Evolutionary conservation across 1,140 invertebrate species (phyloP).

Genomic region (Habropoda laboriosa): DNA sequence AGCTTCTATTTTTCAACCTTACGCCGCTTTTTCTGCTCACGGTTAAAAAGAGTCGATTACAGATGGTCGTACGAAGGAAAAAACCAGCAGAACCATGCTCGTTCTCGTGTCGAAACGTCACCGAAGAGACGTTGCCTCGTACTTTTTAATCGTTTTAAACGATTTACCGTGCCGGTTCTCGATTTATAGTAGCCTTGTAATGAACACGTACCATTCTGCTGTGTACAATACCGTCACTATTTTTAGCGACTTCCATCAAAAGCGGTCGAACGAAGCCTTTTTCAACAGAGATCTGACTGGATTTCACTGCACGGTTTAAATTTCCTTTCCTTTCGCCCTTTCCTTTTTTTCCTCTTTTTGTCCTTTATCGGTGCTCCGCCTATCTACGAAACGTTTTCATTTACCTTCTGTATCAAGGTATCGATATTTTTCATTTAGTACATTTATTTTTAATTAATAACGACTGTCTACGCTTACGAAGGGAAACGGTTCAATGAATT

Average conservation of each 20-base stretch:
- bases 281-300: conserved; percentile 11
- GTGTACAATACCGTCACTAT: conserved; percentile 19
- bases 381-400: background rate
- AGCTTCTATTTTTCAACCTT: no score
- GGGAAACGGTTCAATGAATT: background rate
- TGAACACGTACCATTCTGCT: conserved; percentile 22
- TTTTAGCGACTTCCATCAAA: conserved; percentile 28
- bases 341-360: background rate
- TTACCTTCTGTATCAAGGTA: background rate
- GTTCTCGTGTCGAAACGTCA: background rate
- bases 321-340: background rate
- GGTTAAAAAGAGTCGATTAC: background rate
- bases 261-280: background rate
- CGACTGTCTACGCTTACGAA: no score
- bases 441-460: background rate
- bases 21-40: no score
- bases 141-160: conserved; percentile 5
- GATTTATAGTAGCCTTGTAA: conserved; percentile 3
- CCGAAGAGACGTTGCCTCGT: background rate
- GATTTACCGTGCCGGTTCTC: background rate
- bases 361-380: no score
- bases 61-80: background rate
- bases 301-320: conserved; percentile 22
- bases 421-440: background rate
- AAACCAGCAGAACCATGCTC: background rate